Percentiles rank a stretch among this genome's conserved stretches.
Conservation (phyloP, 2,888 invertebrate species). For the Malacosoma neustria region DNA sequence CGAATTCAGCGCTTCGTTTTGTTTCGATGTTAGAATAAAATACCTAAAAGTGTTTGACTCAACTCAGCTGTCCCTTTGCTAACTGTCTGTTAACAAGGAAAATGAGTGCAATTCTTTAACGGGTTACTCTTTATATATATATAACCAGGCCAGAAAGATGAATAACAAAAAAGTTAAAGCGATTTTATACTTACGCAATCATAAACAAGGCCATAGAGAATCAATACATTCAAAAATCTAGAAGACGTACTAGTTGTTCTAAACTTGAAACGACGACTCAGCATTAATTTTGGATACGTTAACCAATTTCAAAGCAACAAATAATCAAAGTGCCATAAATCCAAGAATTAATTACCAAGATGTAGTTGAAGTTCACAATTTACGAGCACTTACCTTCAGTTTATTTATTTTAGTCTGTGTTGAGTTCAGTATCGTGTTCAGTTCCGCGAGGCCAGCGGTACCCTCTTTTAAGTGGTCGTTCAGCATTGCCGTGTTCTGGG, state of each 20-base stretch:
- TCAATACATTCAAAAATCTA: no score
- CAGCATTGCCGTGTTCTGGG: conserved; percentile 60
- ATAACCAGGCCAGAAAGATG: no score
- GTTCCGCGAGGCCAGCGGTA: conserved; percentile 83
- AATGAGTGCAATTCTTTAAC: no score
- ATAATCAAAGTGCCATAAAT: background rate
- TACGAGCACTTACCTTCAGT: conserved; percentile 78
- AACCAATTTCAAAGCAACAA: background rate
- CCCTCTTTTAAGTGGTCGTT: conserved; percentile 79
- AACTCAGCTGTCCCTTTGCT: no score
- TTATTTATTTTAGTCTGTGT: conserved; percentile 92
- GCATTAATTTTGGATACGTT: background rate
- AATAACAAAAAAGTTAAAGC: no score
- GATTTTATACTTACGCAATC: no score
- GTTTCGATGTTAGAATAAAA: no score
- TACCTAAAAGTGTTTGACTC: no score
- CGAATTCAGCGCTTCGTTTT: no score
- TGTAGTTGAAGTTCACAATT: background rate
- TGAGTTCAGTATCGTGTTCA: conserved; percentile 84
- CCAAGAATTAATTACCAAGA: background rate
- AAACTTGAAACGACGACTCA: background rate
- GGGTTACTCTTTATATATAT: no score
- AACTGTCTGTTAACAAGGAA: no score
- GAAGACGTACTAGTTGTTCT: background rate
- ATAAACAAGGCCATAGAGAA: no score